Conservation (phyloP, 2,113 vertebrate genomes). For the Capreolus pygargus region DNA sequence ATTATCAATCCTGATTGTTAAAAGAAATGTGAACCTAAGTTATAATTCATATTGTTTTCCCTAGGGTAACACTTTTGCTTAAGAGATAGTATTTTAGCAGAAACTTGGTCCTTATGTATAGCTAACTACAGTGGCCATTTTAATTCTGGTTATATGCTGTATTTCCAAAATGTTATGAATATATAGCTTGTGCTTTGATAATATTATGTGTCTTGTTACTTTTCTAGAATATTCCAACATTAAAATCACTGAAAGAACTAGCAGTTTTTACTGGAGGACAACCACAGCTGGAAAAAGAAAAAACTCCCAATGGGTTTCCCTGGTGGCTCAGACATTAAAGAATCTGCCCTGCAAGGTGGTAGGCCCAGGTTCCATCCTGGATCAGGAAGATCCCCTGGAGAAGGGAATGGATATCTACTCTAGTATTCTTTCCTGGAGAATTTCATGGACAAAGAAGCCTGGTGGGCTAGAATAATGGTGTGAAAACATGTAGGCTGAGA, state of each 20-base stretch:
- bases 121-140: neutral
- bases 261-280: neutral
- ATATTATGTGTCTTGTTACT: neutral
- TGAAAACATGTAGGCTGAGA: neutral
- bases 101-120: neutral
- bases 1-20: neutral
- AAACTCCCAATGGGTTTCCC: neutral
- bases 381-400: neutral
- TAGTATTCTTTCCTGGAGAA: neutral
- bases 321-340: neutral
- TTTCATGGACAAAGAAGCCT: neutral
- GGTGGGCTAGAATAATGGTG: neutral
- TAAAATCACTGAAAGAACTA: neutral
- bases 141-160: neutral
- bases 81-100: neutral
- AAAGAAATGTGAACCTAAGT: neutral
- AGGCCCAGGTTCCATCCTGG: neutral
- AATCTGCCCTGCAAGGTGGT: neutral
- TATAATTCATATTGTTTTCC: neutral
- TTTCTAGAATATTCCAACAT: neutral
- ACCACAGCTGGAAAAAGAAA: neutral
- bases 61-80: neutral
- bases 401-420: neutral
- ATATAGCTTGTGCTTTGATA: neutral
- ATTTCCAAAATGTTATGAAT: neutral